Base-by-base conservation (phyloP, 2,113 vertebrate genomes). In the Oncorhynchus gorbuscha region DNA sequence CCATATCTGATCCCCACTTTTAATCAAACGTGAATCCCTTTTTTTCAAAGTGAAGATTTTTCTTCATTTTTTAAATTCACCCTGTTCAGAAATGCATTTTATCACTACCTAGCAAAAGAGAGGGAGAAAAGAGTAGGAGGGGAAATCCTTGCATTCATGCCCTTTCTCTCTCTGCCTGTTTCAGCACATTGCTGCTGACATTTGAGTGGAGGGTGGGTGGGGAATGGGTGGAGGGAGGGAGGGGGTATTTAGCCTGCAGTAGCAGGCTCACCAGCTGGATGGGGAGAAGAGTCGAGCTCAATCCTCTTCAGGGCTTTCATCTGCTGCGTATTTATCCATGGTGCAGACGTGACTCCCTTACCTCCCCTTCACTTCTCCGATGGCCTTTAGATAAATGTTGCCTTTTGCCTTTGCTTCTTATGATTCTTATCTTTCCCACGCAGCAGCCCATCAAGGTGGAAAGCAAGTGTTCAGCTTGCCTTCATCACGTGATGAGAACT, bases 151-250 rank as follows among this genome's bases (percentile, higher is more conserved):
- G 79, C 79, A 76, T 64, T 71, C 75, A 73, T 93, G 92, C 91
- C 91, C 87, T 91, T 91, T 93, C 89, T 93, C 85, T 84, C 85
- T 84, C 78, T 64, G 83, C 83, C 79, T 79, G 83, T 55, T 55
- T 90, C 86, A 89, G 90, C 80, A 93, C 94, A 95, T 94, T 91
- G 89, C 82, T 89, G 89, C 82, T 95, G 95, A 95, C 94, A 95
- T 95, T 94, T 95, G 69, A 91, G 82, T 88, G 90, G 87, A 51
- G 68, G 24, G n/a, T 62, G 51, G 45, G 74, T 72, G 71, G 12
- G 32, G 9, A 12, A 16, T 22, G 20, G 58, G 14, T 3, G 51
- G 28, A 49, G 65, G 65, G 26, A 8, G 14, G 4, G 22, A 11
- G 65, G 28, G 26, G 8, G 14, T 2, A 32, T 45, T 69, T 45